phyloP scores from a whole-genome alignment of 2,797 vertebrate species.

The Pyrocephalus nanus region DNA sequence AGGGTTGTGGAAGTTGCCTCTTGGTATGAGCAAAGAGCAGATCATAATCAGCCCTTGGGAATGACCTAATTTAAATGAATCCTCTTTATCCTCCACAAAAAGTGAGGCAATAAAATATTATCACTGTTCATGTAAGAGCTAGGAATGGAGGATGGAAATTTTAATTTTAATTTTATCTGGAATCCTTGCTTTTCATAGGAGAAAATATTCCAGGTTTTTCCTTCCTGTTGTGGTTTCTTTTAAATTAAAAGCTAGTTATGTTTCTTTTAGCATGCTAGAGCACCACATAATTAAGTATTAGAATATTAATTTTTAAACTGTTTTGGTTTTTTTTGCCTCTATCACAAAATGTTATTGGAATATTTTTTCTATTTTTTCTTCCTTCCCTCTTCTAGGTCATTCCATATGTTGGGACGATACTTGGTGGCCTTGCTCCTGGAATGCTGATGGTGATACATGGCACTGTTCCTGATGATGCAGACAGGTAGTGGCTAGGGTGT shows the following conservation, averaged over 20 bases:
- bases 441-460: constrained; percentile 87
- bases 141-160: background rate
- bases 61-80: background rate
- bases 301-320: background rate
- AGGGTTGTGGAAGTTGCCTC: background rate
- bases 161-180: background rate
- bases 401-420: constrained; percentile 86
- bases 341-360: background rate
- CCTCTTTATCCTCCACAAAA: background rate
- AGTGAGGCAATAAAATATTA: background rate
- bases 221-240: background rate
- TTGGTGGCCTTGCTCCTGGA: constrained; percentile 82
- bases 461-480: constrained; percentile 76
- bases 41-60: background rate
- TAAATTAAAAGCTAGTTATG: background rate
- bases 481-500: constrained; percentile 78
- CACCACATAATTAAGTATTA: background rate
- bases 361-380: background rate
- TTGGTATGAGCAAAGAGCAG: background rate
- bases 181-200: background rate
- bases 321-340: background rate
- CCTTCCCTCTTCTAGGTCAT: constrained; percentile 70
- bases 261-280: background rate
- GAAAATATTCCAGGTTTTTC: background rate
- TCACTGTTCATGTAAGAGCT: background rate